A percentile compares a stretch with the other conserved stretches of the same genome.
Evolutionary conservation across 2,888 invertebrate genomes (phyloP).

Genomic region (Microchrysa polita): DNA sequence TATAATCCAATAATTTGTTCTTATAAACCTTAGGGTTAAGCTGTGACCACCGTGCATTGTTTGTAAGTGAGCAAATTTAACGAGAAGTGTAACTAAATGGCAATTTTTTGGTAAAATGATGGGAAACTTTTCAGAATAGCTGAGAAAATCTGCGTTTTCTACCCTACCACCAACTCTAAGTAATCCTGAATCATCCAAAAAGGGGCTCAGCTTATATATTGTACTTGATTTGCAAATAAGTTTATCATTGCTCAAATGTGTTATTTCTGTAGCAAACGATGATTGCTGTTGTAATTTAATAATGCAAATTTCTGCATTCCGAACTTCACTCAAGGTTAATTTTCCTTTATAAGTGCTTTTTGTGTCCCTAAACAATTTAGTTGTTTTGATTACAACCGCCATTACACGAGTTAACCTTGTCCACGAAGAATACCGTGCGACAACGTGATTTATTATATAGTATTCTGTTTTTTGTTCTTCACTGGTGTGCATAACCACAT

Average conservation of each 20-base stretch:
- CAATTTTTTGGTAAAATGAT: no score
- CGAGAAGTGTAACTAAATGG: background rate
- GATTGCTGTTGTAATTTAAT: background rate
- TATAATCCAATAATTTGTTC: constrained; percentile 39
- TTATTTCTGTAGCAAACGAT: no score
- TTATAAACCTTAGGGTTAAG: constrained; percentile 40
- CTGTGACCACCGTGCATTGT: constrained; percentile 43
- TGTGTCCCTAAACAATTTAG: background rate
- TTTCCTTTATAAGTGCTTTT: background rate
- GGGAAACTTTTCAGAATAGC: no score
- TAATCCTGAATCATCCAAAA: no score
- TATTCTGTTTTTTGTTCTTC: background rate
- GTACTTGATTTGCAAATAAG: background rate
- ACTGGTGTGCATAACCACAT: background rate
- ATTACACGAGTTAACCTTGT: background rate
- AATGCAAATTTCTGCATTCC: background rate
- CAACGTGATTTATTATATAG: background rate
- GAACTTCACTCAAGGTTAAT: background rate
- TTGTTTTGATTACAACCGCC: background rate
- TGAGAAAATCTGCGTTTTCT: no score
- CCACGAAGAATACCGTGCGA: background rate
- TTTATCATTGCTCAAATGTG: no score
- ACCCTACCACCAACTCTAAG: no score
- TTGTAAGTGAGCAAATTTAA: constrained; percentile 1
- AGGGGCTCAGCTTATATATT: no score